Base-by-base conservation (phyloP, 2,113 vertebrate genomes). In the Serinus canaria region DNA sequence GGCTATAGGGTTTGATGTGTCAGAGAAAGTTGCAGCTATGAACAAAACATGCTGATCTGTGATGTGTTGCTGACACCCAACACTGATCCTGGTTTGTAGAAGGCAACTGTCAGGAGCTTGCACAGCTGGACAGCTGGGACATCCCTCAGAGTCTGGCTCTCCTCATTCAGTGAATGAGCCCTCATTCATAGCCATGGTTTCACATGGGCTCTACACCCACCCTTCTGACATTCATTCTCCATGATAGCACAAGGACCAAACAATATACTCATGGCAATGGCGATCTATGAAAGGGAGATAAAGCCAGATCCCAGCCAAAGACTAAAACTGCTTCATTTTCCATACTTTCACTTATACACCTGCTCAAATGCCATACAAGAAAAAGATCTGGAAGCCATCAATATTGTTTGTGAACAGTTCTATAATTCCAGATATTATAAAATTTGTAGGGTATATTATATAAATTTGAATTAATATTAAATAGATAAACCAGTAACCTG, bases 201-300 rank as follows among this genome's bases (percentile, higher is more conserved):
- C 35, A n/a, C 46, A 37, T 1, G 22, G 47, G 28, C 13, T 76
- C 11, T 22, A 39, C 24, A 31, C 60, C 35, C 76, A 27, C 30
- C n/a, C 10, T 95, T 73, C 73, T 80, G 30, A 77, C 13, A 30
- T 37, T 60, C 23, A 20, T 55, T 62, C 15, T 72, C 10, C 28
- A 37, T 46, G 19, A 4, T 23, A 9, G 50, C 41, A 52, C 22
- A 83, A 60, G 10, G 13, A 13, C 17, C 23, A 23, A 30, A 27
- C 12, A 69, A 60, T 9, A 39, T 25, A 47, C 7, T 69, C 13
- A 7, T 33, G 41, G 15, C 19, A 81, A 35, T 70, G 46, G 74
- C 16, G 9, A 44, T 25, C 10, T 31, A 2, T 35, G 13, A 0
- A 0, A 82, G 24, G 24, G 53, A 52, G 27, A 15, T 20, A n/a